A percentile compares a stretch with the other conserved stretches of the same genome.
phyloP scores from a whole-genome alignment of 2,797 vertebrate species.

The Myoxocephalus aenaeus region DNA sequence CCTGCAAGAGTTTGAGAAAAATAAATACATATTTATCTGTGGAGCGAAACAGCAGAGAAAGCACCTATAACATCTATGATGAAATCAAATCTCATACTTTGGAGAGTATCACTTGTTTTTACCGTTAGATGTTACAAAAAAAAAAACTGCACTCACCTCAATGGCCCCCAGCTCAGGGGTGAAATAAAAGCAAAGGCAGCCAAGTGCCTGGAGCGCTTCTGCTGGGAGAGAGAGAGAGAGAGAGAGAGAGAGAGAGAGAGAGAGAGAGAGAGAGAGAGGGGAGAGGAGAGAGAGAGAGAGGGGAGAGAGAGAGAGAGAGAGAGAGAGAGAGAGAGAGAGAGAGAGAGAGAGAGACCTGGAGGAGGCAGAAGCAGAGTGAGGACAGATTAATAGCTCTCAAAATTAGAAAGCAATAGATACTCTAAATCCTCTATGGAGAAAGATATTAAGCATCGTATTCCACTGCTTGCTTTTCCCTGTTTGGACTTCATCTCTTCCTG shows the following conservation, averaged over 20 bases:
- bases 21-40: constrained; percentile 19
- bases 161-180: constrained; percentile 25
- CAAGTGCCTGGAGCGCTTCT: constrained; percentile 47
- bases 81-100: neutral
- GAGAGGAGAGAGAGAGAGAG: constrained; percentile 23
- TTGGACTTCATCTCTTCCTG: neutral
- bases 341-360: constrained; percentile 43
- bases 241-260: constrained; percentile 16
- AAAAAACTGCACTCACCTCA: constrained; percentile 40
- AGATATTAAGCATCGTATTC: neutral
- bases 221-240: constrained; percentile 22
- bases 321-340: constrained; percentile 6
- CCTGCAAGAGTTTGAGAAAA: constrained; percentile 1
- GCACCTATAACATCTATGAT: neutral
- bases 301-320: constrained; percentile 19
- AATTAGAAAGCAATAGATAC: constrained; percentile 28
- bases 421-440: neutral
- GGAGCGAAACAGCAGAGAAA: constrained; percentile 27
- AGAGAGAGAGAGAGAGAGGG: constrained; percentile 13
- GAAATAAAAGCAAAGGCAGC: constrained; percentile 51
- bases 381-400: constrained; percentile 28
- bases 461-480: neutral
- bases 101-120: neutral
- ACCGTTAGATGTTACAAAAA: neutral
- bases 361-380: constrained; percentile 11